These are phyloP conservation scores for Nematostella vectensis DNA, from an alignment of 92 coral and sea anemone species.

Conservation along the genomic window DNA sequence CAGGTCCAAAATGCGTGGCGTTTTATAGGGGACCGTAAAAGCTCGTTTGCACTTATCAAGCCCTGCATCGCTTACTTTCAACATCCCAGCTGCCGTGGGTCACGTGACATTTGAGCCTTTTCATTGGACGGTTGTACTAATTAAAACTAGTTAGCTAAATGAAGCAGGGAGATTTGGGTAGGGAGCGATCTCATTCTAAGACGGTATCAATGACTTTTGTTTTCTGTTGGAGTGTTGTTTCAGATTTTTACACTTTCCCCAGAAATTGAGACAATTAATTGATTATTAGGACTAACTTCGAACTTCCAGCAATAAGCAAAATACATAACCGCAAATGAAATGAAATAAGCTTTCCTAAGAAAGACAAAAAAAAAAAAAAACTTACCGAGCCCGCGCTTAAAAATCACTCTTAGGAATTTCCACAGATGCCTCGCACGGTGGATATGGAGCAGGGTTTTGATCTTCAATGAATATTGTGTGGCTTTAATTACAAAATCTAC, in stretches of 20 bases:
- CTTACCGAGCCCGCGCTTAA: too few relatives aligned
- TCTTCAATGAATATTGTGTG: too few relatives aligned
- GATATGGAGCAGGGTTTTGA: too few relatives aligned
- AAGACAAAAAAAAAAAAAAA: too few relatives aligned
- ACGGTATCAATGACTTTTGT: constrained; percentile 93
- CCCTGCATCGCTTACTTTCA: constrained; percentile 58
- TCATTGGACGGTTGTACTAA: constrained; percentile 59
- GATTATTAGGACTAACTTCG: too few relatives aligned
- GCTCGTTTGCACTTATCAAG: constrained; percentile 64
- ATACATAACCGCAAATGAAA: too few relatives aligned
- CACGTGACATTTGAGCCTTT: constrained; percentile 49
- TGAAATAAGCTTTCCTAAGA: too few relatives aligned
- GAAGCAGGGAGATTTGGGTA: constrained; percentile 48
- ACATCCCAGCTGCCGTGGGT: constrained; percentile 68
- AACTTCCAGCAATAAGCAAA: too few relatives aligned
- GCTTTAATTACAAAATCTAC: constrained; percentile 57
- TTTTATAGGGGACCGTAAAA: constrained; percentile 64
- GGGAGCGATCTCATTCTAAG: constrained; percentile 28
- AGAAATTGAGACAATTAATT: constrained; percentile 61
- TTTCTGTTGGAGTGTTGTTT: constrained; percentile 80
- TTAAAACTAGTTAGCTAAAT: constrained; percentile 55
- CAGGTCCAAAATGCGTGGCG: constrained; percentile 31
- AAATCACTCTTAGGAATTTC: too few relatives aligned
- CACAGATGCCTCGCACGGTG: too few relatives aligned
- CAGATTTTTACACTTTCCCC: constrained; percentile 86